These are phyloP conservation scores for Cynopterus brachyotis DNA, from an alignment of 2,113 vertebrate species.

Conservation along the genomic window DNA sequence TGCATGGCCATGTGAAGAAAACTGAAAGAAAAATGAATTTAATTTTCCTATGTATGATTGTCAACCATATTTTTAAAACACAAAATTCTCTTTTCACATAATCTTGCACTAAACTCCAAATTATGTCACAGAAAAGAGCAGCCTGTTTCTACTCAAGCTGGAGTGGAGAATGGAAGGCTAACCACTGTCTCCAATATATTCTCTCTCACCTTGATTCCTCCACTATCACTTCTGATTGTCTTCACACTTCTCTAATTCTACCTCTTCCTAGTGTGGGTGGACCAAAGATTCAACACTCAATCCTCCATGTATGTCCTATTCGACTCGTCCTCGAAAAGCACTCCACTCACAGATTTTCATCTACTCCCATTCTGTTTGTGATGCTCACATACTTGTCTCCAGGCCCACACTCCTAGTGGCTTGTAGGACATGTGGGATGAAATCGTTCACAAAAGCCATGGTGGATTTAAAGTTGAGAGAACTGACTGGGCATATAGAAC, in stretches of 20 bases:
- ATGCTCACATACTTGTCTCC: neutral
- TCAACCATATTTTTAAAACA: neutral
- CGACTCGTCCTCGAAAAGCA: too few species aligned
- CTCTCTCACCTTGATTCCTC: neutral
- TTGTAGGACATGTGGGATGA: neutral
- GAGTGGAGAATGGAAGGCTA: neutral
- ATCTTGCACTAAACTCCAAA: neutral
- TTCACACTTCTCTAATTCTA: neutral
- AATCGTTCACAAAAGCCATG: neutral
- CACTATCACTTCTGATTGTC: too few species aligned
- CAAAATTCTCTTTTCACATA: neutral
- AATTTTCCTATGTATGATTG: neutral
- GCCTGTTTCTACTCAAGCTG: neutral
- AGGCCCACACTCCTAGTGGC: neutral
- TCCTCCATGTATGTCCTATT: neutral
- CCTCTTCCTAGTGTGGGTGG: neutral
- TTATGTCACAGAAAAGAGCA: neutral
- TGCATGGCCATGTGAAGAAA: neutral
- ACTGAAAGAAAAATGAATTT: neutral
- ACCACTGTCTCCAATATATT: neutral
- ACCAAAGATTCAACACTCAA: neutral
- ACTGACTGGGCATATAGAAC: neutral
- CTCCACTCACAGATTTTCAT: neutral
- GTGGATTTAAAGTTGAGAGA: neutral
- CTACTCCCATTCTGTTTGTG: neutral